A percentile compares a stretch with the other conserved stretches of the same genome.
Conservation (phyloP, 2,113 vertebrate genomes). For the Oceanites oceanicus region DNA sequence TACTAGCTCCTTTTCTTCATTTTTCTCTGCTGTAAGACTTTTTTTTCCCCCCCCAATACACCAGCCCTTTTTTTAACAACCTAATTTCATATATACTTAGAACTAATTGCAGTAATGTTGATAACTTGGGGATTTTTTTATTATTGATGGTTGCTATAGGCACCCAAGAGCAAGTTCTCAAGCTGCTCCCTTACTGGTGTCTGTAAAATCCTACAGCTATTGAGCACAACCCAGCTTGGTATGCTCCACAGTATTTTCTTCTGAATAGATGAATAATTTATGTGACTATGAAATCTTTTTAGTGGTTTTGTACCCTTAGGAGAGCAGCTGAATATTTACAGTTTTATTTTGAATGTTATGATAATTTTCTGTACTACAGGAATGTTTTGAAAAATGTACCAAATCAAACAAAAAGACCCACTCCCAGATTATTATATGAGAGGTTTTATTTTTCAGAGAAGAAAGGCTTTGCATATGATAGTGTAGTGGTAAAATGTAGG, state of each 20-base stretch:
- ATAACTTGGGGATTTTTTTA: neutral
- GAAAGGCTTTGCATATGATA: neutral
- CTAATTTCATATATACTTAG: neutral
- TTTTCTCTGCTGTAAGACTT: neutral
- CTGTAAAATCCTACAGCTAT: conserved; percentile 1
- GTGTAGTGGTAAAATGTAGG: neutral
- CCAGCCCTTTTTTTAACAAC: neutral
- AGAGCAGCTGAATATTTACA: neutral
- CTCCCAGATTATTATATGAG: neutral
- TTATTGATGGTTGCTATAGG: conserved; percentile 38
- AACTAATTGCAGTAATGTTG: neutral
- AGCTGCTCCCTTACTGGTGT: neutral
- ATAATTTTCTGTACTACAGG: neutral
- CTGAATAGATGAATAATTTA: conserved; percentile 10
- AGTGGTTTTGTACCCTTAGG: neutral
- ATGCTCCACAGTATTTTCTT: neutral
- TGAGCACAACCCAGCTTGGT: neutral
- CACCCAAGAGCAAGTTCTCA: neutral
- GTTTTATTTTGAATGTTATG: neutral
- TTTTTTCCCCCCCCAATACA: neutral
- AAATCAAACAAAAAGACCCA: neutral
- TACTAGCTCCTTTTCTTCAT: neutral
- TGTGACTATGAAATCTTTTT: neutral
- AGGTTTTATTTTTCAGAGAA: neutral
- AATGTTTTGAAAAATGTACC: neutral